Base-by-base conservation (phyloP, 1,140 invertebrate species). In the Aleiodes sp. region DNA sequence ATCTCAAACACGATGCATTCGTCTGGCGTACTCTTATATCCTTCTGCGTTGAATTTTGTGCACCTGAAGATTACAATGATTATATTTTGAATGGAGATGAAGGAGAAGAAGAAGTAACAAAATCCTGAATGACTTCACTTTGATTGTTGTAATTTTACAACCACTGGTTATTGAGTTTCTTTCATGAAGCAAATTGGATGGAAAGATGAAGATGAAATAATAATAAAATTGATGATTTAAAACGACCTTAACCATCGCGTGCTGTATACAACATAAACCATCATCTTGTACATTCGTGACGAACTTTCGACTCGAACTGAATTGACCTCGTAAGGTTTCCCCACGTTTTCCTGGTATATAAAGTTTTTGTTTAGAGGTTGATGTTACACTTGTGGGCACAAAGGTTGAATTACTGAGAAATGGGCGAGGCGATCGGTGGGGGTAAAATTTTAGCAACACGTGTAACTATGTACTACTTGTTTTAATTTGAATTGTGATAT, bases 21-120 rank as follows among this genome's bases (percentile, higher is more conserved):
- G 75, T 73, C 65, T 84, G 84, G 52, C 84, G 78, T 16, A 82
- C 65, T 68, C 84, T 76, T 41, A 78, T 61, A 46, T 85, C 84
- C 59, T 84, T 85, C 35, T 82, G 80, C 29, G 72, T 66, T 19
- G 82, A 78, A 69, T 81, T 83, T 76, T 81, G 82, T 65, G 69
- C 78, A 74, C 75, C 83, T 84, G 61, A n/a, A 76, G 10, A 19
- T 16, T 70, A 28, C 7, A 43, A 35, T 4, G 26, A 41, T 43
- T 29, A 33, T n/a, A 39, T 71, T 10, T 41, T 24, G 29, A 8
- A 7, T 59, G 6, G 33, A 26, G 28, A 24, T 63, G n/a, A n/a
- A n/a, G n/a, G n/a, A n/a, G n/a, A n/a, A n/a, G n/a, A n/a, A n/a
- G n/a, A n/a, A n/a, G n/a, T n/a, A n/a, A n/a, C n/a, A n/a, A n/a